Evolutionary conservation across 2,888 invertebrate genomes (phyloP).

Genomic region (Ophioninae sp.): DNA sequence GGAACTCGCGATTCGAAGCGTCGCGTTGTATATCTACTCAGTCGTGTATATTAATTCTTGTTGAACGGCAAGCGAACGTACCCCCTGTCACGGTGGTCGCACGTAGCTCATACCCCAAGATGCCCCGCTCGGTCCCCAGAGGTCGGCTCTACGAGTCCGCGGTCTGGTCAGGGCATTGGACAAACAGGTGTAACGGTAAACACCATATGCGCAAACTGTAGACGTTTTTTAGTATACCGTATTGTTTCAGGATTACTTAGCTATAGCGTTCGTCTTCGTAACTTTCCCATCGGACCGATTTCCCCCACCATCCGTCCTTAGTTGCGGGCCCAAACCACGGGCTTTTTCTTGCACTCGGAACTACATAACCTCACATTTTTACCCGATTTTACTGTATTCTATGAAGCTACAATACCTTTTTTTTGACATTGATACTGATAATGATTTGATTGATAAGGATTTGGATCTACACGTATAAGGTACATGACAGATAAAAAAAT

Average conservation of each 20-base stretch:
- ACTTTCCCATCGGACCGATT: slow-evolving; percentile 22
- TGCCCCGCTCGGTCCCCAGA: slow-evolving; percentile 45
- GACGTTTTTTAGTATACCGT: slow-evolving; percentile 14
- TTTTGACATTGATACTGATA: neutral
- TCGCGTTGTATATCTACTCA: slow-evolving; percentile 12
- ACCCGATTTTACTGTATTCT: neutral
- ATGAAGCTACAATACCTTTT: neutral
- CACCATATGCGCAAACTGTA: slow-evolving; percentile 55
- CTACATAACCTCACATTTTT: neutral
- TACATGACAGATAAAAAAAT: neutral
- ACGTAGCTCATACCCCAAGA: slow-evolving; percentile 45
- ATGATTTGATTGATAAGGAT: too few species aligned
- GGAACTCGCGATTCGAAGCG: neutral
- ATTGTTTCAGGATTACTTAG: slow-evolving; percentile 30
- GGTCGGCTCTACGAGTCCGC: slow-evolving; percentile 42
- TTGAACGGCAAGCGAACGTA: slow-evolving; percentile 21
- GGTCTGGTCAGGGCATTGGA: slow-evolving; percentile 43
- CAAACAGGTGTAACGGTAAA: slow-evolving; percentile 60
- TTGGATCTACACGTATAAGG: too few species aligned
- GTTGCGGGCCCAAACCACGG: neutral
- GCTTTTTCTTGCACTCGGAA: neutral
- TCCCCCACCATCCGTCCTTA: neutral
- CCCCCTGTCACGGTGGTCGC: slow-evolving; percentile 58
- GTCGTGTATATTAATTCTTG: slow-evolving; percentile 7
- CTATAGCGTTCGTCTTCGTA: neutral